phyloP scores from a whole-genome alignment of 2,888 invertebrate genomes.

The Zhuqinia jingwanae region DNA sequence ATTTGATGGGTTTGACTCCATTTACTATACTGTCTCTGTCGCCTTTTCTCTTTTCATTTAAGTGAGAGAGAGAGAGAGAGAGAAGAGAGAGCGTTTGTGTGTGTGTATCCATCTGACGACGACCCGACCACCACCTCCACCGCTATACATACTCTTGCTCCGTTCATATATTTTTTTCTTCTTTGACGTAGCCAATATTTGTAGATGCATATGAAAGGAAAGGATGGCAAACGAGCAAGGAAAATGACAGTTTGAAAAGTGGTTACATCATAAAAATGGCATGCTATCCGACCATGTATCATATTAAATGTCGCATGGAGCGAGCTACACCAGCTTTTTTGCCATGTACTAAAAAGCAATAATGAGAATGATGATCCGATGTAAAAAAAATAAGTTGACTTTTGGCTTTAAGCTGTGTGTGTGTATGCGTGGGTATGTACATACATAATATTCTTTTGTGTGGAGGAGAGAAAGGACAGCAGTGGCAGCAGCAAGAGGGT shows the following conservation, averaged over 20 bases:
- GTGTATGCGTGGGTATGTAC: neutral
- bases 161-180: too few species aligned
- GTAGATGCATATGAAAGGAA: neutral
- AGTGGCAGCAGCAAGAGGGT: too few species aligned
- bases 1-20: conserved; percentile 53
- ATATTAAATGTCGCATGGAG: conserved; percentile 7
- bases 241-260: conserved; percentile 63
- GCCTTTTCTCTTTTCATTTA: neutral
- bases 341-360: neutral
- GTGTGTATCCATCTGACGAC: neutral
- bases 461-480: neutral
- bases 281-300: conserved; percentile 15
- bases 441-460: neutral
- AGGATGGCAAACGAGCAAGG: neutral
- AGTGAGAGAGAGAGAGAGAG: neutral
- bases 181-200: conserved; percentile 17
- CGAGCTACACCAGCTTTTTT: neutral
- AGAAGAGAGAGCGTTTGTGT: neutral
- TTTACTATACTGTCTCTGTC: conserved; percentile 8
- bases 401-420: too few species aligned
- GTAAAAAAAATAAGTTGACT: neutral
- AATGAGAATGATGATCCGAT: neutral
- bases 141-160: too few species aligned
- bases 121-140: neutral
- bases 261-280: conserved; percentile 36